phyloP scores from a whole-genome alignment of 2,888 invertebrate genomes.

The Oscheius sp. region DNA sequence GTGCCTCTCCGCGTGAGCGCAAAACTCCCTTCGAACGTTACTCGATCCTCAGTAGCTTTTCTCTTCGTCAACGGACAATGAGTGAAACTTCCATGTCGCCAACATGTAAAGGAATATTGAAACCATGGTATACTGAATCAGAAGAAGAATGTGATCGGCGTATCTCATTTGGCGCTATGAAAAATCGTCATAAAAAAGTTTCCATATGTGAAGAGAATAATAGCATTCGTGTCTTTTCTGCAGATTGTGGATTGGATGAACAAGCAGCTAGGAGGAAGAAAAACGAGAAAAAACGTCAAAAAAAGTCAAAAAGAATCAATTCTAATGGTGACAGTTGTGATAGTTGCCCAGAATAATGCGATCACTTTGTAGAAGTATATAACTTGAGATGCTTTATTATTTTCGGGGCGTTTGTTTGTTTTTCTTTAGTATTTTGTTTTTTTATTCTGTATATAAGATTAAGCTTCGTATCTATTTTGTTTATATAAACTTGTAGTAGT shows the following conservation, averaged over 20 bases:
- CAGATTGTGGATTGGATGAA: neutral
- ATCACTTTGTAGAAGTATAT: too few species aligned
- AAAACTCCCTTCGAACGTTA: neutral
- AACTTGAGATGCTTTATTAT: too few species aligned
- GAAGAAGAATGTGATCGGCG: neutral
- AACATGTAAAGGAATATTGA: neutral
- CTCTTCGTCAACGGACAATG: neutral
- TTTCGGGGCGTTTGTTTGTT: too few species aligned
- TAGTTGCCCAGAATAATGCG: too few species aligned
- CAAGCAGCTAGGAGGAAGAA: neutral
- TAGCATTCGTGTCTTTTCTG: neutral
- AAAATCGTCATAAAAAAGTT: neutral
- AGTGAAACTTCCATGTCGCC: neutral
- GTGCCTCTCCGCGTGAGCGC: neutral
- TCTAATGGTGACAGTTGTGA: too few species aligned
- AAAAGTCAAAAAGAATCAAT: too few species aligned
- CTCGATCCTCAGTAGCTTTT: neutral
- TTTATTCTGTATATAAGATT: too few species aligned
- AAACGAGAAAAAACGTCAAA: neutral
- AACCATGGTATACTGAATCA: neutral
- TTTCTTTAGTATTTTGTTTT: too few species aligned
- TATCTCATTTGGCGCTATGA: neutral
- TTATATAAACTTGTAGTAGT: too few species aligned
- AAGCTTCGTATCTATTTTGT: too few species aligned
- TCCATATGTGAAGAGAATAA: neutral